These are phyloP conservation scores for Indicator maculatus DNA, from an alignment of 2,113 vertebrate genomes.

Conservation along the genomic window DNA sequence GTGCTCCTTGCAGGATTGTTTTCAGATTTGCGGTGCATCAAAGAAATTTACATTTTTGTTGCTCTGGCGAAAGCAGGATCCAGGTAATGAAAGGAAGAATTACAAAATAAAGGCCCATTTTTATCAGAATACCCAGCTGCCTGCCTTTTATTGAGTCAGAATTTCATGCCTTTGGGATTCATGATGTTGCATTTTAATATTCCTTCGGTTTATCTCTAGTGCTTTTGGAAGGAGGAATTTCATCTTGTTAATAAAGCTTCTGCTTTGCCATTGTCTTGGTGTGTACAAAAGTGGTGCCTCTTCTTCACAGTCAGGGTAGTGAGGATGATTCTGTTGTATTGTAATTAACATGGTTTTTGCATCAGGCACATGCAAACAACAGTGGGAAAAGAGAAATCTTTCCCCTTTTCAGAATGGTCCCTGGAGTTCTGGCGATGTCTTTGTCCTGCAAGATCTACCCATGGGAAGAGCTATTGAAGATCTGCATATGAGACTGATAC, in stretches of 20 bases:
- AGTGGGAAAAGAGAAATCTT: not conserved
- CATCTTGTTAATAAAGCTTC: not conserved
- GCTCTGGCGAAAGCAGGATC: not conserved
- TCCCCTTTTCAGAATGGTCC: not conserved
- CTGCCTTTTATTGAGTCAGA: constrained; percentile 46
- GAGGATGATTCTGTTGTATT: not conserved
- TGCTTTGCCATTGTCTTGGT: not conserved
- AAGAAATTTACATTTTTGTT: constrained; percentile 24
- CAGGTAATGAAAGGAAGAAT: constrained; percentile 52
- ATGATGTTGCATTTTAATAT: not conserved
- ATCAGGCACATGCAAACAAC: not conserved
- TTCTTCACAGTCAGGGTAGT: not conserved
- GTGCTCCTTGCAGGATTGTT: constrained; percentile 30
- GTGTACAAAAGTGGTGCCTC: not conserved
- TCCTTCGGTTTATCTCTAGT: constrained; percentile 14
- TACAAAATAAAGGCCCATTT: constrained; percentile 51
- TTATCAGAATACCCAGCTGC: constrained; percentile 56
- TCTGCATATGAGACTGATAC: not conserved
- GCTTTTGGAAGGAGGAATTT: constrained; percentile 30
- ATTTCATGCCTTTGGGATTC: constrained; percentile 32
- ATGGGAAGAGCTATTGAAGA: not conserved
- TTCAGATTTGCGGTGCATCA: not conserved
- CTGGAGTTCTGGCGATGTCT: not conserved
- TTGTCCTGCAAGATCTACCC: not conserved
- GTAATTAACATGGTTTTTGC: not conserved